Conservation (phyloP, 2,888 invertebrate genomes). For the Drosophila prolongata region DNA sequence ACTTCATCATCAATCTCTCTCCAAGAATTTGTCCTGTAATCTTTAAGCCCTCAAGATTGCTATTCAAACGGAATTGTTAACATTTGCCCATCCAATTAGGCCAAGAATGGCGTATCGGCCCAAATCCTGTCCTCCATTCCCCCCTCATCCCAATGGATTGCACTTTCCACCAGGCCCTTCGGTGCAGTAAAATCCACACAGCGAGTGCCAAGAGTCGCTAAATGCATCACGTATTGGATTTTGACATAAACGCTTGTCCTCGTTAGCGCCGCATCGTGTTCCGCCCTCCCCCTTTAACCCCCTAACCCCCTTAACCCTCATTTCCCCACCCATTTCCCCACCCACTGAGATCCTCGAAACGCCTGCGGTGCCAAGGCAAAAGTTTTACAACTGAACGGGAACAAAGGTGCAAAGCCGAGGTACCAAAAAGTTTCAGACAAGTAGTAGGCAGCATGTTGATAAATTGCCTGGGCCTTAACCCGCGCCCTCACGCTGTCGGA, state of each 20-base stretch:
- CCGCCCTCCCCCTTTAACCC: constrained; percentile 5
- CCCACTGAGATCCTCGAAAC: constrained; percentile 38
- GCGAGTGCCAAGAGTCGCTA: constrained; percentile 43
- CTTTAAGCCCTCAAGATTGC: constrained; percentile 44
- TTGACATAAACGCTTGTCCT: constrained; percentile 82
- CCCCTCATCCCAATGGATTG: constrained; percentile 51
- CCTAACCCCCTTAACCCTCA: background rate
- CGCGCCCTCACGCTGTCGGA: constrained; percentile 51
- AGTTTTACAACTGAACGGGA: constrained; percentile 59
- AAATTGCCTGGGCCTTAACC: constrained; percentile 71
- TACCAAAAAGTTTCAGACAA: constrained; percentile 52
- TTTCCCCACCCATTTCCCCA: background rate
- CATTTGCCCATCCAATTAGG: constrained; percentile 74
- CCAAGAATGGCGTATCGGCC: constrained; percentile 74
- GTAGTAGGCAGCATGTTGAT: constrained; percentile 67
- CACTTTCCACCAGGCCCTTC: constrained; percentile 61
- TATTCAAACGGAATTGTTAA: constrained; percentile 37
- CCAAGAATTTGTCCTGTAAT: constrained; percentile 9
- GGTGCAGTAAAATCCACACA: constrained; percentile 37
- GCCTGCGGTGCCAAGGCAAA: constrained; percentile 68
- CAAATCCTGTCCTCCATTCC: constrained; percentile 59
- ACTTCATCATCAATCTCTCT: constrained; percentile 27
- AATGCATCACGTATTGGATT: constrained; percentile 81
- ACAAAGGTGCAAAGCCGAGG: constrained; percentile 34
- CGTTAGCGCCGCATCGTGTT: constrained; percentile 79